Evolutionary conservation across 2,113 vertebrate species (phyloP), one percentile per base, ranked within the genome.

Genomic region (Eulacestoma nigropectus): DNA sequence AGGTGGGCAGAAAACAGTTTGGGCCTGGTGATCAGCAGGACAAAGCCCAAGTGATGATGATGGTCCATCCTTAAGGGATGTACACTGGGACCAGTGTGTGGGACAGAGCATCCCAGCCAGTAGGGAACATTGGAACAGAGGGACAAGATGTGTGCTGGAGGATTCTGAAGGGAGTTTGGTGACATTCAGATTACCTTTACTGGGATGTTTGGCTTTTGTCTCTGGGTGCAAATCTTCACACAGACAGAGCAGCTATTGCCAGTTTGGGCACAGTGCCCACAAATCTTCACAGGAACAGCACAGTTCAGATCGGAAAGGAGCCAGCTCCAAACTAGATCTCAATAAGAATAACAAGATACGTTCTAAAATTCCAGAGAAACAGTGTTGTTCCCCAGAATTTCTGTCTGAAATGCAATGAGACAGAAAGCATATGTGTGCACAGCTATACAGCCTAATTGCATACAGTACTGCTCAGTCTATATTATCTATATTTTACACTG

Each of bases 221-320:
- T 80, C 57, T 47, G 41, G 16, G 49, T 17, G 39, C 53, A 55
- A 64, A 60, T 30, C 73, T 69, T 60, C 62, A 30, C 49, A 13
- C 20, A 46, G 41, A 42, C 27, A 52, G 39, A 11, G 41, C 42
- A 39, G 59, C 7, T 23, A 2, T 5, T 25, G 26, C 32, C 32
- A 35, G 0, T 33, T 29, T 20, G 33, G 69, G 83, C 11, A 13
- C 22, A 6, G 44, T 0, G 41, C 19, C 9, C 39, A 2, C 4
- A 4, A 22, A 47, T 64, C 49, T 41, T 53, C 64, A 32, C 0
- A 52, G 55, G 33, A 44, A 18, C 11, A 2, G 13, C 35, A 3
- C 12, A 16, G 29, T 6, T 53, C 35, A 56, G 16, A 32, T 39
- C 1, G 4, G 22, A 67, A 35, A 30, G 10, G 44, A 50, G 9